Evolutionary conservation across 2,113 vertebrate genomes (phyloP), one percentile per base, ranked within the genome.

Genomic region (Willisornis vidua): DNA sequence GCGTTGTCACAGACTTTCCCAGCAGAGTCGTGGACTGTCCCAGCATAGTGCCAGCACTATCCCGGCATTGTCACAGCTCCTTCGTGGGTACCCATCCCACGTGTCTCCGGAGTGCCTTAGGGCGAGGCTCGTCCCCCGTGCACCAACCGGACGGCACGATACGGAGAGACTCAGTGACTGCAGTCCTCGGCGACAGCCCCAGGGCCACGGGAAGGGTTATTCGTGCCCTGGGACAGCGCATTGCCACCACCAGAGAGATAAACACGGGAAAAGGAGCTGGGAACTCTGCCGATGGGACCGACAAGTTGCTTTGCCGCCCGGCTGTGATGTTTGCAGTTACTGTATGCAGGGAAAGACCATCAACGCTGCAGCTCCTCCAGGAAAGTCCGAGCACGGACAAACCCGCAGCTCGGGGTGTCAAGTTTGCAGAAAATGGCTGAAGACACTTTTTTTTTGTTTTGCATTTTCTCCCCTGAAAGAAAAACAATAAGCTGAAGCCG

Each of bases 381-480:
- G 16, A 19, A 83, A 80, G 20, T 15, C 65, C 12, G 10, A 80
- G 49, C 52, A n/a, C 4, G 5, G 59, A 35, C 18, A 84, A 89
- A 81, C 2, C 14, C 9, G 13, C 52, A 83, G 63, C 8, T 65
- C 33, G 29, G 26, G 78, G 59, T 29, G 85, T 85, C 75, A 76
- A 39, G 58, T 83, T 85, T 22, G 62, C 68, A 88, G 83, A 85
- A 94, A 91, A 89, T 70, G 94, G 84, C 84, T 35, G 67, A 85
- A 82, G 10, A 31, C 13, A 16, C 7, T 17, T 37, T 14, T 48
- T 48, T 23, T 29, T 19, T 46, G 28, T 46, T 58, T 68, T 4
- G 8, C 23, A 6, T 72, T 85, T 87, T 43, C 12, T 46, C 52
- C 39, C 14, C 11, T 9, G 37, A 24, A 35, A n/a, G 24, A 33